Conservation (phyloP, 1,140 invertebrate species). For the Trichomalopsis sarcophagae region DNA sequence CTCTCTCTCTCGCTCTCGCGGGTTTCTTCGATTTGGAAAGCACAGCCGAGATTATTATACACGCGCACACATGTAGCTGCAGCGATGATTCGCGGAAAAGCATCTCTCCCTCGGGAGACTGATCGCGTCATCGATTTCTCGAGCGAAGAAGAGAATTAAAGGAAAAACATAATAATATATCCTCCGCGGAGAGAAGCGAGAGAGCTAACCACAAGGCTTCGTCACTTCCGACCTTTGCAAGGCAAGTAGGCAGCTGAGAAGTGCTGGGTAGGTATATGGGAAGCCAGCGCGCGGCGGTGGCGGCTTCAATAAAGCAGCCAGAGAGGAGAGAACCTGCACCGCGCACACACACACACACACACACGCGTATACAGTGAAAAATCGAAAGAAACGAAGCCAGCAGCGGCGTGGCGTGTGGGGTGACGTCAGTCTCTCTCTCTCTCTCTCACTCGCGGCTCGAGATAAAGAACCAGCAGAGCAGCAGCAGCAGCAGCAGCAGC, state of each 20-base stretch:
- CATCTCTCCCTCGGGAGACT: not conserved
- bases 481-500: not conserved
- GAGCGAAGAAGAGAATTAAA: not conserved
- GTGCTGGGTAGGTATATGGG: too few relatives aligned
- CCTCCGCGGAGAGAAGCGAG: not conserved
- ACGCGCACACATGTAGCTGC: not conserved
- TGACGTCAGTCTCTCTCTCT: slow-evolving; percentile 5
- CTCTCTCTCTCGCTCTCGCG: not conserved
- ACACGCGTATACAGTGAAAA: not conserved
- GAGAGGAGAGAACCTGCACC: not conserved
- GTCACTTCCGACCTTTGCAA: slow-evolving; percentile 25
- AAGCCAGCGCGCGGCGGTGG: not conserved
- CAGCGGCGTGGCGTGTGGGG: not conserved
- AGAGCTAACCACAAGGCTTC: slow-evolving; percentile 2
- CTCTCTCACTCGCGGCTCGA: not conserved
- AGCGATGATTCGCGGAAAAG: not conserved
- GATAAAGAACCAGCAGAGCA: not conserved
- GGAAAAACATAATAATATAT: too few relatives aligned
- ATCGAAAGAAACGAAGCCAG: slow-evolving; percentile 11
- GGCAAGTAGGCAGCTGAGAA: slow-evolving; percentile 19
- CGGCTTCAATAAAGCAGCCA: not conserved
- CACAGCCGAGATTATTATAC: not conserved
- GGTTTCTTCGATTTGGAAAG: slow-evolving; percentile 27
- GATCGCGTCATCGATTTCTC: not conserved
- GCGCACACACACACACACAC: not conserved